A percentile compares a stretch with the other conserved stretches of the same genome.
phyloP scores from a whole-genome alignment of 2,888 invertebrate species.

The Meganola albula region DNA sequence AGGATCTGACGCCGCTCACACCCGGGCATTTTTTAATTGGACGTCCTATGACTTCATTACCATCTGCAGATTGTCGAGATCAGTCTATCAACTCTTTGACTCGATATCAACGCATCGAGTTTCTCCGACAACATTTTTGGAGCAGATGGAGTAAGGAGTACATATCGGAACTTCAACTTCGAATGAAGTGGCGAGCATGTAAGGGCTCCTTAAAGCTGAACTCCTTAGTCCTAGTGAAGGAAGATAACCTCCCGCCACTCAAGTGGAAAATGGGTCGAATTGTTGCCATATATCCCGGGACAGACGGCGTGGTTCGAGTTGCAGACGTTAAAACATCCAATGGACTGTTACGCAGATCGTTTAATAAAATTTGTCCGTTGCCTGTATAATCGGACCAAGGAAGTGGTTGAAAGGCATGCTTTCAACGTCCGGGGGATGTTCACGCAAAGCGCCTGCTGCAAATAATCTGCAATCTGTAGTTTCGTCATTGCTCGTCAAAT shows the following conservation, averaged over 20 bases:
- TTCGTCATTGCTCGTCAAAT: too few species aligned
- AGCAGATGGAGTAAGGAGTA: constrained; percentile 19
- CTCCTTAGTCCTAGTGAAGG: constrained; percentile 15
- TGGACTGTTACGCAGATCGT: constrained; percentile 6
- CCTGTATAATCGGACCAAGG: constrained; percentile 4
- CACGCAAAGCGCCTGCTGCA: too few species aligned
- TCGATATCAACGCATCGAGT: constrained; percentile 12
- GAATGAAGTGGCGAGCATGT: constrained; percentile 24
- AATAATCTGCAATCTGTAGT: too few species aligned
- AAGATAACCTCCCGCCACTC: constrained; percentile 12
- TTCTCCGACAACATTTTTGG: constrained; percentile 18
- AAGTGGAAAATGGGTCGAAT: constrained; percentile 5
- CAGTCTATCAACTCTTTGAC: neutral
- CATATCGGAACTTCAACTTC: constrained; percentile 24
- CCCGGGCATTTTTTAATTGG: constrained; percentile 27
- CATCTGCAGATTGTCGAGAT: neutral
- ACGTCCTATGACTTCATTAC: constrained; percentile 7
- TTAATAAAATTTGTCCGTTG: constrained; percentile 5
- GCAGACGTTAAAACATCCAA: constrained; percentile 6
- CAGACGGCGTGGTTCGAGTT: constrained; percentile 5
- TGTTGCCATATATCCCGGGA: neutral
- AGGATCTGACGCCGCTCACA: constrained; percentile 18
- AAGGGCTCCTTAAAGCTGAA: constrained; percentile 9
- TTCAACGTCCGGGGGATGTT: constrained; percentile 3
- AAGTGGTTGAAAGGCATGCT: constrained; percentile 3